A percentile compares a stretch with the other conserved stretches of the same genome.
Conservation (phyloP, 2,113 vertebrate species). For the Paratilapia polleni region DNA sequence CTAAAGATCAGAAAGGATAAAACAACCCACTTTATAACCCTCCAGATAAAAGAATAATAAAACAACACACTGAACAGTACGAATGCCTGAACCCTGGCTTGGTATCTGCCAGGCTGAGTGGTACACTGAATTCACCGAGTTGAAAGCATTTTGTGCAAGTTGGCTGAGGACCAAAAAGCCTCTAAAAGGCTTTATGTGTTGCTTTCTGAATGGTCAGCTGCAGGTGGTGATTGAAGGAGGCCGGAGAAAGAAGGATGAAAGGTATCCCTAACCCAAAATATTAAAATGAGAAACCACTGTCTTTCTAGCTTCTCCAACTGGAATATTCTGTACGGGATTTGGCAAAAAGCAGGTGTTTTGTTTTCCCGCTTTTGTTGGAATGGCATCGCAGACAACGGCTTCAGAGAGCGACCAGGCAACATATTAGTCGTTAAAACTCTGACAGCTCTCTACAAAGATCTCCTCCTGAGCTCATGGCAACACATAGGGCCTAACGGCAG, state of each 20-base stretch:
- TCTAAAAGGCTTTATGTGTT: constrained; percentile 37
- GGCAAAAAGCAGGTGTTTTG: constrained; percentile 30
- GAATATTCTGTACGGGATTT: constrained; percentile 25
- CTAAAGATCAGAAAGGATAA: constrained; percentile 1
- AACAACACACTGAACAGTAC: constrained; percentile 11
- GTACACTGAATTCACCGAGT: constrained; percentile 8
- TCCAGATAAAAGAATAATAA: constrained; percentile 10
- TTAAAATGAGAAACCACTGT: neutral
- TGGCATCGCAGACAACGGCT: constrained; percentile 17
- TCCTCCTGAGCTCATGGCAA: constrained; percentile 93
- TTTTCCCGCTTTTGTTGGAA: constrained; percentile 9
- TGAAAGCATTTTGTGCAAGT: constrained; percentile 37
- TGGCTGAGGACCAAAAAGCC: constrained; percentile 50
- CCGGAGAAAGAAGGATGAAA: constrained; percentile 6
- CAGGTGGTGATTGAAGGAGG: constrained; percentile 29
- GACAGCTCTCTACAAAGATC: constrained; percentile 91
- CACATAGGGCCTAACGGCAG: constrained; percentile 84
- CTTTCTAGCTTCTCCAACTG: constrained; percentile 38
- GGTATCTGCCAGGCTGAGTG: constrained; percentile 33
- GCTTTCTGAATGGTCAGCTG: constrained; percentile 51
- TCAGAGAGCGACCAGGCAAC: constrained; percentile 65
- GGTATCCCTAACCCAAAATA: neutral
- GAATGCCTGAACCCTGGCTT: constrained; percentile 27
- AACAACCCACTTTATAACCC: constrained; percentile 12
- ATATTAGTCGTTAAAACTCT: constrained; percentile 88